Conservation (phyloP, 2,888 invertebrate genomes). For the Philopedon plagiatum region DNA sequence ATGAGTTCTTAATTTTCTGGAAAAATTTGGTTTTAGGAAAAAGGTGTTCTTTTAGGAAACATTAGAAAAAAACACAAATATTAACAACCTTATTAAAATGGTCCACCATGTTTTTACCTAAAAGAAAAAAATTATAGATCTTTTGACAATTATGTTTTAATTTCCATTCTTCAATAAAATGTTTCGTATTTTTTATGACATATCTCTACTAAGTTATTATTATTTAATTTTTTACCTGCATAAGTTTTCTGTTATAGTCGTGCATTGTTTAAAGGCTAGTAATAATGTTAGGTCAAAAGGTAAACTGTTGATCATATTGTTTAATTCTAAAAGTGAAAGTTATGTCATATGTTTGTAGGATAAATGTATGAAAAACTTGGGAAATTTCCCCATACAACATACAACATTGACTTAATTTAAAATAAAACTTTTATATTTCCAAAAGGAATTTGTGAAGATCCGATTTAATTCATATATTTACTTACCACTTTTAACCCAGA, state of each 20-base stretch:
- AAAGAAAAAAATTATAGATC: too few species aligned
- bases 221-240: conserved; percentile 34
- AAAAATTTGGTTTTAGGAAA: too few species aligned
- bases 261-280: conserved; percentile 43
- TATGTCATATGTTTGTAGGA: conserved; percentile 51
- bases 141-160: neutral
- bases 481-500: too few species aligned
- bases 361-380: neutral
- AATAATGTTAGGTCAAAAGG: conserved; percentile 42
- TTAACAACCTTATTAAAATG: too few species aligned
- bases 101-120: too few species aligned
- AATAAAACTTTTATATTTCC: too few species aligned
- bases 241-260: conserved; percentile 35
- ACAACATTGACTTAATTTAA: too few species aligned
- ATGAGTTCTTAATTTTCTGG: too few species aligned
- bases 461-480: too few species aligned
- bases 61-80: too few species aligned
- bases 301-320: conserved; percentile 44
- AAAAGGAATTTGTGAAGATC: too few species aligned
- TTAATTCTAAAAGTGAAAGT: conserved; percentile 47
- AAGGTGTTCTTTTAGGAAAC: too few species aligned
- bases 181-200: conserved; percentile 22
- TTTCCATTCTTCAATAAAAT: neutral
- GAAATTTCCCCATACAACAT: neutral
- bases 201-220: conserved; percentile 39